Evolutionary conservation across 2,113 vertebrate genomes (phyloP).

Genomic region (Bucco capensis): DNA sequence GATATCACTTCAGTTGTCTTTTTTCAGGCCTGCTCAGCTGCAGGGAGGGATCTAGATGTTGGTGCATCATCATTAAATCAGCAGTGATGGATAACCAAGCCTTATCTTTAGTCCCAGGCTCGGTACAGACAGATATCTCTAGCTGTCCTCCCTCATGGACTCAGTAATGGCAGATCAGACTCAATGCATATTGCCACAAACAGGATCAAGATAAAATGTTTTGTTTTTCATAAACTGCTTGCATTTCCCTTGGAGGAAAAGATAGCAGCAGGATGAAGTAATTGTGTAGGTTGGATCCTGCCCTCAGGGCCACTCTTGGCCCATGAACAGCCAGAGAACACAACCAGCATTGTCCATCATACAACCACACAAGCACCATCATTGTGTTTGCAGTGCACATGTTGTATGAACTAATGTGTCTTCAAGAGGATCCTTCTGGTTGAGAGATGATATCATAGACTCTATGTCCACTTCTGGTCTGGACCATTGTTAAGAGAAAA

Average conservation of each 20-base stretch:
- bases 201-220: not conserved
- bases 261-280: not conserved
- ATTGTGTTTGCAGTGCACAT: not conserved
- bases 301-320: not conserved
- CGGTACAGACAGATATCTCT: not conserved
- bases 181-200: not conserved
- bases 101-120: not conserved
- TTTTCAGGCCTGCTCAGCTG: not conserved
- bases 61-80: not conserved
- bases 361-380: not conserved
- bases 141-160: not conserved
- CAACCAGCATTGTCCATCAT: not conserved
- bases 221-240: not conserved
- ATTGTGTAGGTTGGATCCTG: not conserved
- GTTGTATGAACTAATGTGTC: not conserved
- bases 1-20: not conserved
- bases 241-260: not conserved
- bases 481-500: not conserved
- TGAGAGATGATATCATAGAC: not conserved
- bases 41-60: not conserved
- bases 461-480: not conserved
- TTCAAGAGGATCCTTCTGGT: not conserved
- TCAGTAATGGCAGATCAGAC: not conserved
- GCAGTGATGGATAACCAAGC: accelerated
- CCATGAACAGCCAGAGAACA: not conserved